Percentiles rank a stretch among this genome's conserved stretches.
phyloP scores from a whole-genome alignment of 2,888 invertebrate genomes.

The Flexamia atlantica region DNA sequence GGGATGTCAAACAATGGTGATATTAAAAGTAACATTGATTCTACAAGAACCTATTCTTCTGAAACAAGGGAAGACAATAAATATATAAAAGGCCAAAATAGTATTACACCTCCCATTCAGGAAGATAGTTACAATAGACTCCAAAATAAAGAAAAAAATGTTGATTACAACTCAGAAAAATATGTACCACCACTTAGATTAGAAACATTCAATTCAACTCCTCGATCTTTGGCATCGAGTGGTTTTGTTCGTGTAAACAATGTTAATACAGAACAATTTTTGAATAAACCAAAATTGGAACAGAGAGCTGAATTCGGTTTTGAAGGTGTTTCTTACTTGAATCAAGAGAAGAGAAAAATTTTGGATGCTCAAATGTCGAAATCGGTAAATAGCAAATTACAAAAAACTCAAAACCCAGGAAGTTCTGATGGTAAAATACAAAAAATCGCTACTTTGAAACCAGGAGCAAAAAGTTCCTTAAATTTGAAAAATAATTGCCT shows the following conservation, averaged over 20 bases:
- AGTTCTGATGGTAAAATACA: not conserved
- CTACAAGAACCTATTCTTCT: not conserved
- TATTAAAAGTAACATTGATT: not conserved
- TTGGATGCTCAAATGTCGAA: not conserved
- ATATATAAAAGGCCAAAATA: not conserved
- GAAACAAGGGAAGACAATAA: not conserved
- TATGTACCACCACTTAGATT: not conserved
- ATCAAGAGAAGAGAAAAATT: conserved; percentile 3
- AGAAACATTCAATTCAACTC: not conserved
- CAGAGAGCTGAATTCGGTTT: not conserved
- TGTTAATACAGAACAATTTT: not conserved
- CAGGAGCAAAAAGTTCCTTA: not conserved
- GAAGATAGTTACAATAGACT: not conserved
- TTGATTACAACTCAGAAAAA: not conserved
- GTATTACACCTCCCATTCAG: not conserved
- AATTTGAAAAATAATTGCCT: not conserved
- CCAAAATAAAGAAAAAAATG: not conserved
- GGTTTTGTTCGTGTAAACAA: not conserved
- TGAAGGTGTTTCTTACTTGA: not conserved
- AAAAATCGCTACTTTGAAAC: not conserved
- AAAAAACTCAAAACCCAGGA: no score
- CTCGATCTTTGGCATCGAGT: not conserved
- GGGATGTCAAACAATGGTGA: not conserved
- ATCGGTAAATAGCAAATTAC: not conserved
- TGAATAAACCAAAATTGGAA: not conserved